phyloP scores from a whole-genome alignment of 2,797 vertebrate genomes.

The Ptychobarbus kaznakovi region DNA sequence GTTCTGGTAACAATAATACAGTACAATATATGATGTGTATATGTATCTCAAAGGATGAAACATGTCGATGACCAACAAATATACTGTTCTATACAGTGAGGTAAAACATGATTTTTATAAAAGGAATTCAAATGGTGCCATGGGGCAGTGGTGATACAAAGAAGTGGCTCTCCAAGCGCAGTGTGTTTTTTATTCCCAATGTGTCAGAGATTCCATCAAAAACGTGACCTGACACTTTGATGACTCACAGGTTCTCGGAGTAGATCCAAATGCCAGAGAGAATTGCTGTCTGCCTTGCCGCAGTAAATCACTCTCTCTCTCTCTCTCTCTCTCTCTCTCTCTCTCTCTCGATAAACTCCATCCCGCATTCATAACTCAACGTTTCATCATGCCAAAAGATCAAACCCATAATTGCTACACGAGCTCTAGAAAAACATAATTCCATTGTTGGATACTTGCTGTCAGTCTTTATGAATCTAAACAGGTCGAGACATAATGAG shows the following conservation, averaged over 20 bases:
- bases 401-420: conserved; percentile 41
- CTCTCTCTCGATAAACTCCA: not conserved
- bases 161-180: conserved; percentile 24
- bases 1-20: not conserved
- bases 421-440: conserved; percentile 20
- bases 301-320: conserved; percentile 39
- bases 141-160: conserved; percentile 37
- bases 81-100: not conserved
- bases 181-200: conserved; percentile 27
- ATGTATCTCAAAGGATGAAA: conserved; percentile 22
- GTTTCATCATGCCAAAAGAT: conserved; percentile 17
- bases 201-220: conserved; percentile 55
- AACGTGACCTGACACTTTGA: conserved; percentile 58
- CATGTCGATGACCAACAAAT: not conserved
- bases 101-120: conserved; percentile 4
- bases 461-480: not conserved
- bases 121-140: conserved; percentile 3
- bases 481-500: not conserved
- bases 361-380: conserved; percentile 9
- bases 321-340: not conserved
- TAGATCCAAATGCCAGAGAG: conserved; percentile 55
- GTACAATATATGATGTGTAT: not conserved
- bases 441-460: conserved; percentile 1
- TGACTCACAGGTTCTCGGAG: conserved; percentile 56
- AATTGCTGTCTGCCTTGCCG: conserved; percentile 52